Base-by-base conservation (phyloP, 2,113 vertebrate species). In the Hippocampus comes region DNA sequence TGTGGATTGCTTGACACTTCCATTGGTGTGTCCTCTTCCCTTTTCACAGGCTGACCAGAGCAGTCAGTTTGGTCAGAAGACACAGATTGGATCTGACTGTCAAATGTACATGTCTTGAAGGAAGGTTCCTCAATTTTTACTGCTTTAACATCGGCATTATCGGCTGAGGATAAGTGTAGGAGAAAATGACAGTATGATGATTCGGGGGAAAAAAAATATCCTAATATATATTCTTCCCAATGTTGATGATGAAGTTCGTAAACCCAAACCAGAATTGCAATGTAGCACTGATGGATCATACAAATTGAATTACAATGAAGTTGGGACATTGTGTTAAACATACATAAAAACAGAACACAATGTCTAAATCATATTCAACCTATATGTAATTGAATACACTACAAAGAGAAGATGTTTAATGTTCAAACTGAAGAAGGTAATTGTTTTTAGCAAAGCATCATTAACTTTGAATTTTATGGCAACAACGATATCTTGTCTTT, bases 21-120 rank as follows among this genome's bases (percentile, higher is more conserved):
- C 97, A 99, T 99, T 43, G 96, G 96, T 81, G 95, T 95, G 88
- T 95, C 93, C 75, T 98, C 96, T 88, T 98, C 95, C 10, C 91
- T 95, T 90, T 98, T 99, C 38, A 78, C 80, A 60, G 87, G 73
- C 43, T 83, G 84, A 94, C 91, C 86, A 94, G 92, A 46, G 78
- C 88, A 82, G 93, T 95, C 79, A 90, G 90, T 59, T 94, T 92
- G 86, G 93, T 94, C 91, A 94, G 88, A 82, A 94, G 88, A 81
- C 70, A 87, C 89, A 93, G 96, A 94, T 94, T 98, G 96, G 82
- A 96, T 93, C 84, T 94, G 95, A 70, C 95, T 94, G 86, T 98
- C 95, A 91, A 97, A 98, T 87, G 94, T 93, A 88, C 97, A 99
- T 63, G 96, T 92, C 82, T 94, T 94, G 77, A 93, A 89, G 83